Percentiles rank a stretch among this genome's conserved stretches.
Conservation (phyloP, 2,888 invertebrate genomes). For the Cancer borealis region DNA sequence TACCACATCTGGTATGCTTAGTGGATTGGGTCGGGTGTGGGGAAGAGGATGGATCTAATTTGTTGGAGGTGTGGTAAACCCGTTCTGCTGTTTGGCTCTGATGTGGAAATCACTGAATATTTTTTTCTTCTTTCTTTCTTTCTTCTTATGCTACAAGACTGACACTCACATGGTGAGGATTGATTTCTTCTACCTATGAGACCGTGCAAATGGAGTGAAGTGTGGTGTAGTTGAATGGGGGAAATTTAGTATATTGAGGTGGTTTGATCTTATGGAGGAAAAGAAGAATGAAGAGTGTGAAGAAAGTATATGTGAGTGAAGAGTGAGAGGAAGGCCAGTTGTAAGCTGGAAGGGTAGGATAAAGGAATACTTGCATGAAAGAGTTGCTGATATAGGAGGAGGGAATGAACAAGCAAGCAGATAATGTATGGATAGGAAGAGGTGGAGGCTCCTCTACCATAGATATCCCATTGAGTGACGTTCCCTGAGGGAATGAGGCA, state of each 20-base stretch:
- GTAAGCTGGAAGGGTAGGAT: neutral
- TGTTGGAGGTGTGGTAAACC: too few species aligned
- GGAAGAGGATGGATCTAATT: too few species aligned
- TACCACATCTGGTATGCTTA: too few species aligned
- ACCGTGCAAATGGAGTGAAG: neutral
- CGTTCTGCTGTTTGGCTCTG: too few species aligned
- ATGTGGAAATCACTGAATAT: too few species aligned
- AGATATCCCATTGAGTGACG: neutral
- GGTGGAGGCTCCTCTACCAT: neutral
- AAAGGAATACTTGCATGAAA: neutral
- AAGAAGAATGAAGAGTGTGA: neutral
- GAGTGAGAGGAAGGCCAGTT: neutral
- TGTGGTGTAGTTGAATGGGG: neutral
- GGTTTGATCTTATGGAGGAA: neutral
- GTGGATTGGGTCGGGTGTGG: too few species aligned
- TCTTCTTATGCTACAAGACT: too few species aligned
- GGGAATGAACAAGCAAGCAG: neutral
- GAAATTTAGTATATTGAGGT: neutral
- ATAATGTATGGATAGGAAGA: neutral
- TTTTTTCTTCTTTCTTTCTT: too few species aligned
- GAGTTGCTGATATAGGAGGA: neutral
- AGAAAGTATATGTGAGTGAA: neutral
- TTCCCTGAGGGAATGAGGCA: neutral
- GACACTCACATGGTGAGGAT: neutral
- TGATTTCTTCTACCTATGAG: neutral